These are phyloP conservation scores for Pammene aurita DNA, from an alignment of 2,888 invertebrate genomes.

Conservation along the genomic window DNA sequence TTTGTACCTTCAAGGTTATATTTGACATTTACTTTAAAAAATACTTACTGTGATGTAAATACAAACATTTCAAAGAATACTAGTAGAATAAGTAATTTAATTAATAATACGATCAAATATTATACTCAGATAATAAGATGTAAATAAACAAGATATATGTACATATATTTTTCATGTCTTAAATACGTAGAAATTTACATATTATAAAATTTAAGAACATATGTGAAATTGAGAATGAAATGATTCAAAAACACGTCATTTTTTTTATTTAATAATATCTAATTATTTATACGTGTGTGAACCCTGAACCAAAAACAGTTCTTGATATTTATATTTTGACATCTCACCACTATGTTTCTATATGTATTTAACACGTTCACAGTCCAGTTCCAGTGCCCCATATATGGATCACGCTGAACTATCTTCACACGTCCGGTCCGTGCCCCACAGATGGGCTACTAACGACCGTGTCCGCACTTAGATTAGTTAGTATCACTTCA, in stretches of 20 bases:
- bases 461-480: too few relatives aligned
- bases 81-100: conserved; percentile 4
- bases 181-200: conserved; percentile 29
- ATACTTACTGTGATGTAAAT: conserved; percentile 38
- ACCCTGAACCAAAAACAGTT: background rate
- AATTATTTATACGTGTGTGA: background rate
- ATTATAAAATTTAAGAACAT: conserved; percentile 17
- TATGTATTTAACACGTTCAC: too few relatives aligned
- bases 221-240: conserved; percentile 33
- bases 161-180: conserved; percentile 30
- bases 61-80: conserved; percentile 19
- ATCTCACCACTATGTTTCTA: too few relatives aligned
- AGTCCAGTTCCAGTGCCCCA: too few relatives aligned
- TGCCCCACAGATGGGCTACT: too few relatives aligned
- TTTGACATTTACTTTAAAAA: background rate
- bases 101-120: conserved; percentile 9
- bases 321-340: too few relatives aligned
- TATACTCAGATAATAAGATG: conserved; percentile 23
- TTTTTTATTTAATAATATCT: background rate
- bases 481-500: too few relatives aligned
- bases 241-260: background rate
- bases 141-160: conserved; percentile 27
- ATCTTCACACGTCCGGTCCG: too few relatives aligned
- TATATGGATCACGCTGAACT: too few relatives aligned
- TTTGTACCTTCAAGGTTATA: background rate